phyloP scores from a whole-genome alignment of 1,140 invertebrate genomes.

The Bombus haemorrhoidalis region DNA sequence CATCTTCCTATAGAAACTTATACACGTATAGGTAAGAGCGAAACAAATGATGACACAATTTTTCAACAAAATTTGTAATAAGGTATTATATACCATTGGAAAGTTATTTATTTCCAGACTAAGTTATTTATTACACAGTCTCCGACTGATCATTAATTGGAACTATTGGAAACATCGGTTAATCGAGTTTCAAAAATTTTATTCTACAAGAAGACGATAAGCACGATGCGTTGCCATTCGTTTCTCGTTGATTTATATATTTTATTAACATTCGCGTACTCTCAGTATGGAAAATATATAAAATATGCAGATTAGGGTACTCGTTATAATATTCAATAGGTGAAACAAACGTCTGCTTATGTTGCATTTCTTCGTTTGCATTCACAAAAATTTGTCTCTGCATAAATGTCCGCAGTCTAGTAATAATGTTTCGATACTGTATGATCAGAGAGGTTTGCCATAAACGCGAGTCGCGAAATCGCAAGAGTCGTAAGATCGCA shows the following conservation, averaged over 20 bases:
- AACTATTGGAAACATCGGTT: too few species aligned
- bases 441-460: neutral
- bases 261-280: neutral
- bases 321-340: too few species aligned
- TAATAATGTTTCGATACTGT: neutral
- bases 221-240: neutral
- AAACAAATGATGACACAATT: too few species aligned
- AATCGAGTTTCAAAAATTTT: neutral
- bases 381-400: neutral
- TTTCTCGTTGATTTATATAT: neutral
- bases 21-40: too few species aligned
- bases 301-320: too few species aligned
- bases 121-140: too few species aligned
- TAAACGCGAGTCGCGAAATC: neutral
- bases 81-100: too few species aligned
- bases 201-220: neutral
- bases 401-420: neutral
- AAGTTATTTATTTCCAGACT: too few species aligned
- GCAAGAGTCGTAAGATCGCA: neutral
- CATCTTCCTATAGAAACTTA: too few species aligned
- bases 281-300: neutral
- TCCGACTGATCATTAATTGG: too few species aligned
- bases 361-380: neutral
- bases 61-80: too few species aligned
- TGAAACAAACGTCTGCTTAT: neutral